A percentile compares a stretch with the other conserved stretches of the same genome.
phyloP scores from a whole-genome alignment of 2,888 invertebrate genomes.

The Zhuqinia jingwanae region DNA sequence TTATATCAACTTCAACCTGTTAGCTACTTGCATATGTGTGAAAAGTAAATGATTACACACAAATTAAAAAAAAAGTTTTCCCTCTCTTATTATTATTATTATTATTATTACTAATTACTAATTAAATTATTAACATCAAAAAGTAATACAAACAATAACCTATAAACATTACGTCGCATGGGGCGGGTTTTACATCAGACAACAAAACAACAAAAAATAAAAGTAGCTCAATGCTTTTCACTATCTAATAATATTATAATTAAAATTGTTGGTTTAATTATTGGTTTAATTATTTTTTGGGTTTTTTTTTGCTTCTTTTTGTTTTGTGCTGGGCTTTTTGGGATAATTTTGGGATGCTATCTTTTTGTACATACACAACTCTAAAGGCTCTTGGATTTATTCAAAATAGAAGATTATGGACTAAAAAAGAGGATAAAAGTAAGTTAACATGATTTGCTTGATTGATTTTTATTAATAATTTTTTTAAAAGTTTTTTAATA shows the following conservation, averaged over 20 bases:
- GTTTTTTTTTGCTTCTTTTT: slow-evolving; percentile 49
- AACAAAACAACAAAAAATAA: too few relatives aligned
- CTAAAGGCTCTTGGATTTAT: slow-evolving; percentile 66
- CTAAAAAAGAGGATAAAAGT: slow-evolving; percentile 76
- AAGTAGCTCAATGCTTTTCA: too few relatives aligned
- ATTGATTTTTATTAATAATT: not conserved
- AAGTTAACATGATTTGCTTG: slow-evolving; percentile 52
- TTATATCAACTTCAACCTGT: too few relatives aligned
- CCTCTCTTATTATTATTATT: slow-evolving; percentile 4
- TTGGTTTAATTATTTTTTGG: slow-evolving; percentile 33
- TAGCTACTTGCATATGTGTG: too few relatives aligned
- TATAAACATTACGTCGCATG: too few relatives aligned
- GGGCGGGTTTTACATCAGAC: not conserved
- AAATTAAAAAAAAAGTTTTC: not conserved
- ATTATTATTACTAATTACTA: slow-evolving; percentile 35
- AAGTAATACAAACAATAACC: too few relatives aligned
- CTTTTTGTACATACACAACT: not conserved
- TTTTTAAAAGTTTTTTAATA: not conserved
- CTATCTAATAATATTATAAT: too few relatives aligned
- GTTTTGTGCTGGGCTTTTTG: slow-evolving; percentile 40
- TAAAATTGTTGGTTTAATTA: not conserved
- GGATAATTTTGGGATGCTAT: not conserved
- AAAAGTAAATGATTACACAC: not conserved
- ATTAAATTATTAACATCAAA: too few relatives aligned
- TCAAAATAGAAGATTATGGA: slow-evolving; percentile 75